Evolutionary conservation across 2,888 invertebrate species (phyloP).

Genomic region (Ceriagrion tenellum): DNA sequence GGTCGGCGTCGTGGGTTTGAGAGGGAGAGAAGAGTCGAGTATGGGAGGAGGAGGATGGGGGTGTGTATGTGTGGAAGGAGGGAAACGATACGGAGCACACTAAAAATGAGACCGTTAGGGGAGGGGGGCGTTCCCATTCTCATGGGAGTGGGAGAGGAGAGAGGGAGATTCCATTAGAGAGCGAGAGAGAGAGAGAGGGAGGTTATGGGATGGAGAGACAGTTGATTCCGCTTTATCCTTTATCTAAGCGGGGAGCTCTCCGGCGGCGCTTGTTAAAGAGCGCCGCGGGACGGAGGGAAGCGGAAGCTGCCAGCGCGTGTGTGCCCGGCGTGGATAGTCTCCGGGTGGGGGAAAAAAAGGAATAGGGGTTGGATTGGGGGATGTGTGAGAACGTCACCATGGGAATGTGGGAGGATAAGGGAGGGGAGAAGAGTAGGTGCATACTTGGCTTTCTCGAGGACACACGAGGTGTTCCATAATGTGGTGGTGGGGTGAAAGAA

Average conservation of each 20-base stretch:
- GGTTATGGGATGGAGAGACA: not conserved
- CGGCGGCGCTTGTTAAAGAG: conserved; percentile 21
- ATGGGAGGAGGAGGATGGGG: not conserved
- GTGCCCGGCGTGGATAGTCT: not conserved
- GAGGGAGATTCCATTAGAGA: too few species aligned
- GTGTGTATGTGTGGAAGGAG: not conserved
- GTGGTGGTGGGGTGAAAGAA: not conserved
- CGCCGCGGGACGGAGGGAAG: not conserved
- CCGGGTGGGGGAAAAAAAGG: too few species aligned
- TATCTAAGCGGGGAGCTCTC: not conserved
- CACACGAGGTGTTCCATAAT: not conserved
- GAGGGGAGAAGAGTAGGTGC: not conserved
- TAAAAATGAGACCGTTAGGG: conserved; percentile 31
- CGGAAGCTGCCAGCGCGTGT: not conserved
- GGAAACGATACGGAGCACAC: conserved; percentile 30
- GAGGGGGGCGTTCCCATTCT: not conserved
- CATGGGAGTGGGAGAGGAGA: not conserved
- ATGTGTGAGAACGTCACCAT: not conserved
- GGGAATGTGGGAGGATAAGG: not conserved
- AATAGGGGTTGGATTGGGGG: not conserved
- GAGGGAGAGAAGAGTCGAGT: too few species aligned
- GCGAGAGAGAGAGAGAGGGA: not conserved
- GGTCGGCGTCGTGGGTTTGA: not conserved
- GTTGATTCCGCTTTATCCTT: conserved; percentile 26
- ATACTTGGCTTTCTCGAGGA: not conserved